These are phyloP conservation scores for Prionailurus bengalensis DNA, from an alignment of 2,113 vertebrate genomes.

Conservation along the genomic window DNA sequence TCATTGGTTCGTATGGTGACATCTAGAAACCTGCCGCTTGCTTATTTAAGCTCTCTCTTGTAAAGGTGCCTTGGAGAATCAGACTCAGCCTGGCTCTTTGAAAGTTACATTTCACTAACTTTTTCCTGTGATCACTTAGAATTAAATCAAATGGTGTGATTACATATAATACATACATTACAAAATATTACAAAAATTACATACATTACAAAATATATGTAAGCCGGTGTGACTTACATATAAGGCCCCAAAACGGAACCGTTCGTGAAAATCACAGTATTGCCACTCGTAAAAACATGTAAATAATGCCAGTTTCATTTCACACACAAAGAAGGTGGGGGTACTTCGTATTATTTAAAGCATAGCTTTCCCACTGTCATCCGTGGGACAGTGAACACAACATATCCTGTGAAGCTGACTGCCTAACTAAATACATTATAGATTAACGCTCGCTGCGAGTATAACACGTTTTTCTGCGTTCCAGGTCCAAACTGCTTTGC, in stretches of 20 bases:
- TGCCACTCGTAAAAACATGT: neutral
- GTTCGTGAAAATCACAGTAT: neutral
- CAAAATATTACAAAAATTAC: too few relatives aligned
- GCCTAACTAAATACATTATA: neutral
- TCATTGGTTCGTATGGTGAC: too few relatives aligned
- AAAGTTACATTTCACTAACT: neutral
- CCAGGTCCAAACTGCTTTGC: conserved; percentile 98
- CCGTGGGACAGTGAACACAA: neutral
- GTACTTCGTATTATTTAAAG: neutral
- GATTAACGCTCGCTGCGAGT: neutral
- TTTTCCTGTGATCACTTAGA: neutral
- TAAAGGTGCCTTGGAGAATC: neutral
- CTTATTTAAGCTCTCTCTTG: neutral
- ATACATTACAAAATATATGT: too few relatives aligned
- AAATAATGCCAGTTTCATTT: neutral
- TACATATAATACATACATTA: too few relatives aligned
- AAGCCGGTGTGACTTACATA: neutral
- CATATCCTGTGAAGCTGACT: fast-evolving
- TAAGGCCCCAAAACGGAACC: neutral
- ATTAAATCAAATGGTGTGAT: neutral
- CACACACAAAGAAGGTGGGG: neutral
- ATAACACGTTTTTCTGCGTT: conserved; percentile 69
- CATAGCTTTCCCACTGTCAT: neutral
- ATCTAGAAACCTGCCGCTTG: neutral
- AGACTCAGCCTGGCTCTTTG: neutral